Evolutionary conservation across 2,797 vertebrate species (phyloP).

Genomic region (Acrossocheilus fasciatus): DNA sequence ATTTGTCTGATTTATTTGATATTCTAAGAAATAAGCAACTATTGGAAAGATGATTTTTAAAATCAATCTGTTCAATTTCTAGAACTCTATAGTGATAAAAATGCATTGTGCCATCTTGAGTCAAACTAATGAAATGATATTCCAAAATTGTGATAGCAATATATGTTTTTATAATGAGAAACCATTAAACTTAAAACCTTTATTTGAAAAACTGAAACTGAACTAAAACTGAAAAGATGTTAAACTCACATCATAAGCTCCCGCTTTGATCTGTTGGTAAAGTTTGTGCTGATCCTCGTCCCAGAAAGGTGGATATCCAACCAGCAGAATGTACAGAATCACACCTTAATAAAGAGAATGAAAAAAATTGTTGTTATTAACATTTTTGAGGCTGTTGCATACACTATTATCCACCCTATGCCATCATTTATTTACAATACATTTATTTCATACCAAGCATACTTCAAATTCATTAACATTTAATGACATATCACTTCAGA

Average conservation of each 20-base stretch:
- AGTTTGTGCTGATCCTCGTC: constrained; percentile 98
- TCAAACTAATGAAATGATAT: neutral
- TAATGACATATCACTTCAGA: neutral
- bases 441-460: neutral
- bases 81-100: neutral
- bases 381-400: neutral
- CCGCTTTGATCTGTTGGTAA: constrained; percentile 98
- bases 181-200: neutral
- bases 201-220: neutral
- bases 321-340: constrained; percentile 96
- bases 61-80: neutral
- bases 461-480: neutral
- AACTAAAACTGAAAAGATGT: constrained; percentile 3
- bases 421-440: neutral
- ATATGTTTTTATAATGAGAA: neutral
- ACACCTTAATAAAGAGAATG: constrained; percentile 79
- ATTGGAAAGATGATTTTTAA: neutral
- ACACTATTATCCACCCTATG: neutral
- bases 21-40: neutral
- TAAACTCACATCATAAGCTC: constrained; percentile 93
- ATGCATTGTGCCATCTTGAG: neutral
- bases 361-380: neutral
- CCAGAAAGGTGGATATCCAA: constrained; percentile 98
- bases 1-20: too few species aligned
- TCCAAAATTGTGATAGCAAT: neutral